Evolutionary conservation across 2,888 invertebrate genomes (phyloP).

Genomic region (Helleia helle): DNA sequence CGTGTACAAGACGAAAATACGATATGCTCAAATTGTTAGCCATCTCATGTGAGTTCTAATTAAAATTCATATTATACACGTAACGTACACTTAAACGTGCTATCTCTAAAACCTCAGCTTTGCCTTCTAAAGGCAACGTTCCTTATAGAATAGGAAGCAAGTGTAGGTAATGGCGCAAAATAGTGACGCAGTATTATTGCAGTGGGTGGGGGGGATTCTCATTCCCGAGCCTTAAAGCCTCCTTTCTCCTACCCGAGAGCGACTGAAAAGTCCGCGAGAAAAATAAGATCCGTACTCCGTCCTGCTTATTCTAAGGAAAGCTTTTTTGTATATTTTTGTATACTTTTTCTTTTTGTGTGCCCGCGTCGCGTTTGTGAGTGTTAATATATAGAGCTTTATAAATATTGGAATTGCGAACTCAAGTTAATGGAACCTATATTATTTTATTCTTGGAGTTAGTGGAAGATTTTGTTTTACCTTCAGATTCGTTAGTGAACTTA

Average conservation of each 20-base stretch:
- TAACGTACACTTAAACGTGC: conserved; percentile 6
- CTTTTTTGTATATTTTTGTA: conserved; percentile 64
- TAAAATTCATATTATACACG: conserved; percentile 7
- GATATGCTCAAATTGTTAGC: neutral
- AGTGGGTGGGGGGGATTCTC: conserved; percentile 53
- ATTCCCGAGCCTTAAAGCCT: conserved; percentile 30
- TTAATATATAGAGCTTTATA: conserved; percentile 44
- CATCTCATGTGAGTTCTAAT: conserved; percentile 8
- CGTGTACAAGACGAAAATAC: neutral
- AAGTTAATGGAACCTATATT: conserved; percentile 1
- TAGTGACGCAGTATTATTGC: conserved; percentile 76
- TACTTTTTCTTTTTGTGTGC: conserved; percentile 23
- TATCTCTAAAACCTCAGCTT: conserved; percentile 13
- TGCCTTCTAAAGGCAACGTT: conserved; percentile 54
- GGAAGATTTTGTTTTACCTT: too few relatives aligned
- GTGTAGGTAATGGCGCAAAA: conserved; percentile 76
- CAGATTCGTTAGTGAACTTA: too few relatives aligned
- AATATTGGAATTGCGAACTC: conserved; percentile 24
- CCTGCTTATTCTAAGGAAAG: conserved; percentile 70
- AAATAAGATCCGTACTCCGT: conserved; percentile 72
- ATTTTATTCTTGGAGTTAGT: neutral
- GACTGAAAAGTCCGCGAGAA: conserved; percentile 74
- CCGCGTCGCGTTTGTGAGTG: conserved; percentile 40
- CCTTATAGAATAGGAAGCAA: conserved; percentile 74
- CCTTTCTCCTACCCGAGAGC: conserved; percentile 46